Conservation (phyloP, 2,113 vertebrate genomes). For the Anhinga anhinga region DNA sequence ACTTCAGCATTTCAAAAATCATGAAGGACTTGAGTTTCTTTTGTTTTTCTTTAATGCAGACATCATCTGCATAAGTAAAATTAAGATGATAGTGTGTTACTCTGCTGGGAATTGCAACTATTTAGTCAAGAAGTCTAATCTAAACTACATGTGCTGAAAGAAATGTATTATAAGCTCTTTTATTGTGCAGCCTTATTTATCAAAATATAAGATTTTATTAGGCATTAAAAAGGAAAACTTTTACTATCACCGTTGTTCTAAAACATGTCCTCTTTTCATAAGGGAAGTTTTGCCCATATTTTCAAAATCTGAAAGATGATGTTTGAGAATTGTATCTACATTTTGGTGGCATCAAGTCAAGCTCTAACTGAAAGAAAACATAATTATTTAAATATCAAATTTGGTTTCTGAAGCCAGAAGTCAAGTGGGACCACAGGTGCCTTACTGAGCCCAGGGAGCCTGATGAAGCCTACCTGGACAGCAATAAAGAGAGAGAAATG, state of each 20-base stretch:
- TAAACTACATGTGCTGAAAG: not conserved
- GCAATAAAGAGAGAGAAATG: not conserved
- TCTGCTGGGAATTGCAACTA: not conserved
- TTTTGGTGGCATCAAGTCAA: not conserved
- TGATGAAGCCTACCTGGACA: not conserved
- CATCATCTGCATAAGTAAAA: not conserved
- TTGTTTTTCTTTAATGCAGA: not conserved
- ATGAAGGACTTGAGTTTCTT: not conserved
- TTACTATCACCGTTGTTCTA: not conserved
- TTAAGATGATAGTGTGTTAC: not conserved
- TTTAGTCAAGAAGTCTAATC: not conserved
- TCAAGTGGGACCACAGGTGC: not conserved
- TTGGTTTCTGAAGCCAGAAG: not conserved
- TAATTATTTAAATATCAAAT: not conserved
- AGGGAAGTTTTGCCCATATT: not conserved
- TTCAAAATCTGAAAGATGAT: not conserved
- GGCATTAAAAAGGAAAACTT: not conserved
- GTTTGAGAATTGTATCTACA: not conserved
- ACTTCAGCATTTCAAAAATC: not conserved
- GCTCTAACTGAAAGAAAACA: not conserved
- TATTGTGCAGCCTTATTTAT: not conserved
- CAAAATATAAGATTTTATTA: not conserved
- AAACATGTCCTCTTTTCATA: not conserved
- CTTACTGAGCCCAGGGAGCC: not conserved
- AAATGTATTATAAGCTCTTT: not conserved